phyloP scores from a whole-genome alignment of 2,113 vertebrate species.

The Pantherophis guttatus region DNA sequence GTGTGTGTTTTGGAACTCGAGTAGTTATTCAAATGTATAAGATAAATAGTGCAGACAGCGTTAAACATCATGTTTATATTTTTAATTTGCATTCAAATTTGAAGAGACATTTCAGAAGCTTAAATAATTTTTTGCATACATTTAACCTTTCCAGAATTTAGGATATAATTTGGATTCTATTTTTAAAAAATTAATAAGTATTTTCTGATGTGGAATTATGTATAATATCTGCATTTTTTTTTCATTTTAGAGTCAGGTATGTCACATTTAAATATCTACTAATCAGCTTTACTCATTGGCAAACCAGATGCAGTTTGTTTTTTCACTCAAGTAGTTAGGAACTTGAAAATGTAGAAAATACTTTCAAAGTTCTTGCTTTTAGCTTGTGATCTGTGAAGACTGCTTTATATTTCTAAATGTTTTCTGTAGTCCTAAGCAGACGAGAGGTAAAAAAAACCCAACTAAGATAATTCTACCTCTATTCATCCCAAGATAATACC shows the following conservation, averaged over 20 bases:
- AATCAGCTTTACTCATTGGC: not conserved
- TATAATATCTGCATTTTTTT: not conserved
- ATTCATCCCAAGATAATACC: not conserved
- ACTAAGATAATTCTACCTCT: conserved; percentile 15
- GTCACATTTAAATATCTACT: not conserved
- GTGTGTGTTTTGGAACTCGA: not conserved
- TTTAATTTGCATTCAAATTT: conserved; percentile 13
- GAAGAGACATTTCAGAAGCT: not conserved
- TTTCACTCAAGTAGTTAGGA: not conserved
- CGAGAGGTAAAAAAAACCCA: conserved; percentile 4
- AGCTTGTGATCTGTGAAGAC: not conserved
- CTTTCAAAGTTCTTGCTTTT: not conserved
- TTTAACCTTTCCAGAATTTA: not conserved
- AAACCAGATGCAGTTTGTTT: not conserved
- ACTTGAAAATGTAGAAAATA: not conserved
- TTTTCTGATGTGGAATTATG: not conserved
- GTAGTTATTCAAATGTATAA: not conserved
- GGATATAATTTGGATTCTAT: not conserved
- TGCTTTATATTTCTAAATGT: not conserved
- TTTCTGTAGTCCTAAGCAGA: conserved; percentile 16
- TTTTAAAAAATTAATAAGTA: not conserved
- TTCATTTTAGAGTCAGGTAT: not conserved
- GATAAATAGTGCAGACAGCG: not conserved
- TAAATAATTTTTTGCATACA: not conserved
- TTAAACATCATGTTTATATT: not conserved